These are phyloP conservation scores for Tenualosa thibaudeaui DNA, from an alignment of 2,797 vertebrate species.

Conservation along the genomic window DNA sequence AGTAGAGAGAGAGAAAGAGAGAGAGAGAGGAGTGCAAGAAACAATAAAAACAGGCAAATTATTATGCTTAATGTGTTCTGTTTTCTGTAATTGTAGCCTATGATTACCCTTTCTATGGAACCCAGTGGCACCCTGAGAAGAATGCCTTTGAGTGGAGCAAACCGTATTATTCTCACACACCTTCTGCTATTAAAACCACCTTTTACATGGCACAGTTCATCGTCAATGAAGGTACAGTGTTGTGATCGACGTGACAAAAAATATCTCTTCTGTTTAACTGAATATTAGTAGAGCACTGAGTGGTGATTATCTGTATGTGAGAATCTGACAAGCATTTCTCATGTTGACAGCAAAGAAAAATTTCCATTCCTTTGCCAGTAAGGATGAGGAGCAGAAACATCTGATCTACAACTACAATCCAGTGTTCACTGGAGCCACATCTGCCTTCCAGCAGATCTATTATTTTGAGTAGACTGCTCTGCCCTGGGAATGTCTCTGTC, in stretches of 20 bases:
- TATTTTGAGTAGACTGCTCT: slow-evolving; percentile 39
- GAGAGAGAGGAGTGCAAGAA: background rate
- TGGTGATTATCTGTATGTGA: background rate
- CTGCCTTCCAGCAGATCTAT: slow-evolving; percentile 43
- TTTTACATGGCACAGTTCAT: slow-evolving; percentile 90
- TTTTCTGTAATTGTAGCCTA: slow-evolving; percentile 68
- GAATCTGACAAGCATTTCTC: slow-evolving; percentile 29
- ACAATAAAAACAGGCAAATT: no score
- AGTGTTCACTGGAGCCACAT: slow-evolving; percentile 47
- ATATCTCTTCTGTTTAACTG: background rate
- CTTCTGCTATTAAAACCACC: slow-evolving; percentile 73
- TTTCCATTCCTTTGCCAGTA: slow-evolving; percentile 65
- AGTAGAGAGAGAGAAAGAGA: background rate
- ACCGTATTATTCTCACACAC: slow-evolving; percentile 74
- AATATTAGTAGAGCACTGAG: background rate
- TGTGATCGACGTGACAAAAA: background rate
- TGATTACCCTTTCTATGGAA: slow-evolving; percentile 84
- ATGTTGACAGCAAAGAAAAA: slow-evolving; percentile 72
- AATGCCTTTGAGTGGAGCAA: slow-evolving; percentile 85
- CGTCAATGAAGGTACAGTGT: slow-evolving; percentile 84
- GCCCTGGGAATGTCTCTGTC: background rate
- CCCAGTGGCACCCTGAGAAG: slow-evolving; percentile 98
- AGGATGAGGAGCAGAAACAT: slow-evolving; percentile 59
- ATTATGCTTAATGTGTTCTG: background rate
- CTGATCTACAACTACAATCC: slow-evolving; percentile 76